phyloP scores from a whole-genome alignment of 2,888 invertebrate genomes.

The Eubasilissa splendida region DNA sequence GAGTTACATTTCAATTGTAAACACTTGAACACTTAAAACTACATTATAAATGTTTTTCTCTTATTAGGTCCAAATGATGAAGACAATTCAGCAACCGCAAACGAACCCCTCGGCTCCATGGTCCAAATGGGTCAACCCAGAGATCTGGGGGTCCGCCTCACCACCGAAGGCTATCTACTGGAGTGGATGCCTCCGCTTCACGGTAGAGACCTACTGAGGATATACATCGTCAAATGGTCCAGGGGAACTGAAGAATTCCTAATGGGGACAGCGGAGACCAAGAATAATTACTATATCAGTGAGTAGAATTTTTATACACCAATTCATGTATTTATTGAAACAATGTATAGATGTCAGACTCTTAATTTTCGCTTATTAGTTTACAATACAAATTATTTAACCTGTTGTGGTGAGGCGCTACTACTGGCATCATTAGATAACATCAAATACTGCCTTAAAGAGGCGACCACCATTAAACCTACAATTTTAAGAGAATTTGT shows the following conservation, averaged over 20 bases:
- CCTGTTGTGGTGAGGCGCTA: too few species aligned
- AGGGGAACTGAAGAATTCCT: conserved; percentile 76
- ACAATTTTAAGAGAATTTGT: too few species aligned
- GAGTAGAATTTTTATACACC: conserved; percentile 36
- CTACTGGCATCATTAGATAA: too few species aligned
- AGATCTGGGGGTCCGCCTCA: conserved; percentile 80
- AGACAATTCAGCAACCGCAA: not conserved
- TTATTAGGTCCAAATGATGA: conserved; percentile 16
- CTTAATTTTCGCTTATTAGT: too few species aligned
- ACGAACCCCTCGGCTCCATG: conserved; percentile 33
- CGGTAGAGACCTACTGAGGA: conserved; percentile 72
- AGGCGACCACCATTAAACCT: too few species aligned
- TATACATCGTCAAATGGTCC: conserved; percentile 82
- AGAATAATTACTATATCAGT: conserved; percentile 78
- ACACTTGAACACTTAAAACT: not conserved
- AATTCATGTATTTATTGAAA: too few species aligned
- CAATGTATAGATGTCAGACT: too few species aligned
- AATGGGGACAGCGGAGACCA: conserved; percentile 79
- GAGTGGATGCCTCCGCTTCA: conserved; percentile 81
- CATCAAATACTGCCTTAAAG: too few species aligned
- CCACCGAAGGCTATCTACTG: conserved; percentile 83
- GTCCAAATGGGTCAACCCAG: conserved; percentile 73
- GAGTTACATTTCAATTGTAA: too few species aligned
- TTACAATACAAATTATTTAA: too few species aligned
- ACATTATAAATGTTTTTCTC: not conserved